Percentiles rank a stretch among this genome's conserved stretches.
phyloP scores from a whole-genome alignment of 2,113 vertebrate genomes.

The Charadrius vociferus region DNA sequence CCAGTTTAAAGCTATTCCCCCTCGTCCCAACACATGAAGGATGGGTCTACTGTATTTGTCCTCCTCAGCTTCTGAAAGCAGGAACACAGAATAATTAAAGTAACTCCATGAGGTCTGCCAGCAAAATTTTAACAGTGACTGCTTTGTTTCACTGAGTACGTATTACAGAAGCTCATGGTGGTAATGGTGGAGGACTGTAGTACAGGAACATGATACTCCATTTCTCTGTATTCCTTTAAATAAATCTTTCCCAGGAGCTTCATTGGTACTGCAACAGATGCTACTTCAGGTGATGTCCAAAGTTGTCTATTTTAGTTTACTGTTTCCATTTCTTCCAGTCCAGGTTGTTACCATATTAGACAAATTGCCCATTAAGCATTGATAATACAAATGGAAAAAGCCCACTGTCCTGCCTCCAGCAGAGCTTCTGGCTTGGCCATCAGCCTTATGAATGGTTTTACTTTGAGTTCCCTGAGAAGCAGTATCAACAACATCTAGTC shows the following conservation, averaged over 20 bases:
- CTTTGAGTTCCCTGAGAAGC: not conserved
- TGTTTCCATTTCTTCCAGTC: not conserved
- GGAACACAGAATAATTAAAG: not conserved
- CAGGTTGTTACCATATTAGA: not conserved
- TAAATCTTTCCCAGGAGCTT: not conserved
- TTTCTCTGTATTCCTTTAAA: not conserved
- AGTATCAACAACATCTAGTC: not conserved
- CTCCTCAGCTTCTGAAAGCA: not conserved
- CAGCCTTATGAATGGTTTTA: not conserved
- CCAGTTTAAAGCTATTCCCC: too few relatives aligned
- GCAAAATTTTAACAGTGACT: not conserved
- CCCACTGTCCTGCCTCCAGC: not conserved
- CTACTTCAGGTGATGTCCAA: not conserved
- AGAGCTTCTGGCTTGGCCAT: not conserved
- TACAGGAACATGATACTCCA: not conserved
- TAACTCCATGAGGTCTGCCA: not conserved
- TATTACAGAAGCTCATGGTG: not conserved
- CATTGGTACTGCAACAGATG: not conserved
- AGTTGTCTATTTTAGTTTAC: not conserved
- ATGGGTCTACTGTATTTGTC: not conserved
- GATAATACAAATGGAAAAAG: not conserved
- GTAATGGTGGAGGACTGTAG: not conserved
- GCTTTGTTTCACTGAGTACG: not conserved
- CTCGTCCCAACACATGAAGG: too few relatives aligned
- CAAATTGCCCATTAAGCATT: not conserved